Percentiles rank a stretch among this genome's conserved stretches.
phyloP scores from a whole-genome alignment of 1,140 invertebrate genomes.

The Choristoneura fumiferana region DNA sequence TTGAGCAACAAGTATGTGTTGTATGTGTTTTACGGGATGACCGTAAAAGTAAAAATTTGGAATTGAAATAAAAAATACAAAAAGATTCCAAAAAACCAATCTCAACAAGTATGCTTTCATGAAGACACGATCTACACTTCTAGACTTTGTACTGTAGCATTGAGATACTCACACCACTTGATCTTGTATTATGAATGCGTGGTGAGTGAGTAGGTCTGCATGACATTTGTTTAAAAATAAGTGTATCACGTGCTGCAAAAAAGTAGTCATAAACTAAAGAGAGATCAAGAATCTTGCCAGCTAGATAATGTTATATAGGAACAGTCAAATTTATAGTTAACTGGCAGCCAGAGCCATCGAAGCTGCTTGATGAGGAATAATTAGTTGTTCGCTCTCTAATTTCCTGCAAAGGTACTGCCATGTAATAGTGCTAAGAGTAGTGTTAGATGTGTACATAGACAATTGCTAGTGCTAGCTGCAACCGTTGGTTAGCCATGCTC shows the following conservation, averaged over 20 bases:
- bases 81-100: no score
- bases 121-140: no score
- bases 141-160: no score
- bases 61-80: no score
- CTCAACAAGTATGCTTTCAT: no score
- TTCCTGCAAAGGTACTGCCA: constrained; percentile 58
- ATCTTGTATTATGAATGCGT: no score
- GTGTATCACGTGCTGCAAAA: background rate
- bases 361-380: constrained; percentile 65
- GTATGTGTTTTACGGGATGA: no score
- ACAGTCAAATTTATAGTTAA: constrained; percentile 21
- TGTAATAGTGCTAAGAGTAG: constrained; percentile 57
- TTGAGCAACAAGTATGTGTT: no score
- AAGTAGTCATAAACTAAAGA: constrained; percentile 1
- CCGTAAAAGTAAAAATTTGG: no score
- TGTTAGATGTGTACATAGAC: constrained; percentile 36
- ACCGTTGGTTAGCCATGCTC: constrained; percentile 15
- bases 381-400: constrained; percentile 57
- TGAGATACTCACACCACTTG: no score
- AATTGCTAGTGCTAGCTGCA: constrained; percentile 20
- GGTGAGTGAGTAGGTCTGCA: no score
- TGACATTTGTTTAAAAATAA: background rate
- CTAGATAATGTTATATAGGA: background rate
- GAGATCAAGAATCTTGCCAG: constrained; percentile 1
- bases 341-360: constrained; percentile 41